Conservation (phyloP, 2,113 vertebrate genomes). For the Rissa tridactyla region DNA sequence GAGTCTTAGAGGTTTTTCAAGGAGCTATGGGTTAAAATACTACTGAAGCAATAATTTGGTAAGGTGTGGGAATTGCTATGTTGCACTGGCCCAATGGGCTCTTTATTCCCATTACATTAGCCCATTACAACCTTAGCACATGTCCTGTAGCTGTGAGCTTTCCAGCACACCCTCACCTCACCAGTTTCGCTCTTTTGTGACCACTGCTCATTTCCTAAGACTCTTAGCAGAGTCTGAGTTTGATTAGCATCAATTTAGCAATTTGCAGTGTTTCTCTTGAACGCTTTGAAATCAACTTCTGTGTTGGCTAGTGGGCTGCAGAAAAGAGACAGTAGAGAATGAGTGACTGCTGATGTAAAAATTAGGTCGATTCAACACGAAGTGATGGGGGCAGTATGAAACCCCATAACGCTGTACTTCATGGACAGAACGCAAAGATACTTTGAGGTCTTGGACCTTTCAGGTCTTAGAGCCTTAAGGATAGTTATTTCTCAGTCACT, state of each 20-base stretch:
- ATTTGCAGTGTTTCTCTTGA: background rate
- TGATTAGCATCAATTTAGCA: background rate
- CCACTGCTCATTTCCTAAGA: background rate
- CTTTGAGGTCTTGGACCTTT: background rate
- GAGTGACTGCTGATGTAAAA: background rate
- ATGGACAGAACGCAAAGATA: background rate
- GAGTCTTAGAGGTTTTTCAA: background rate
- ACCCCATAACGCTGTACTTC: background rate
- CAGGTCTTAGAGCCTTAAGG: background rate
- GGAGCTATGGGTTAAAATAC: background rate
- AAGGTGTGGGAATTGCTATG: background rate
- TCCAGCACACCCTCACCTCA: background rate
- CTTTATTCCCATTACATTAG: background rate
- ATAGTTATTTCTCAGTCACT: conserved; percentile 43
- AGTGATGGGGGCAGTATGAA: background rate
- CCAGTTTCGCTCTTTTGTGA: background rate
- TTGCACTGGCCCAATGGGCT: background rate
- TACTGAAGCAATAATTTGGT: background rate
- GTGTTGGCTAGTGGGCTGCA: background rate
- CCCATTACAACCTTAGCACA: background rate
- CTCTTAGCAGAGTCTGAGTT: background rate
- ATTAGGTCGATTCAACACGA: background rate
- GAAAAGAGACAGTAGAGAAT: background rate
- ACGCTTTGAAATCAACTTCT: background rate
- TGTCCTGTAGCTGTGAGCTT: background rate